A percentile compares a stretch with the other conserved stretches of the same genome.
These are phyloP conservation scores for Rhineura floridana DNA, from an alignment of 2,113 vertebrate species.

Conservation along the genomic window DNA sequence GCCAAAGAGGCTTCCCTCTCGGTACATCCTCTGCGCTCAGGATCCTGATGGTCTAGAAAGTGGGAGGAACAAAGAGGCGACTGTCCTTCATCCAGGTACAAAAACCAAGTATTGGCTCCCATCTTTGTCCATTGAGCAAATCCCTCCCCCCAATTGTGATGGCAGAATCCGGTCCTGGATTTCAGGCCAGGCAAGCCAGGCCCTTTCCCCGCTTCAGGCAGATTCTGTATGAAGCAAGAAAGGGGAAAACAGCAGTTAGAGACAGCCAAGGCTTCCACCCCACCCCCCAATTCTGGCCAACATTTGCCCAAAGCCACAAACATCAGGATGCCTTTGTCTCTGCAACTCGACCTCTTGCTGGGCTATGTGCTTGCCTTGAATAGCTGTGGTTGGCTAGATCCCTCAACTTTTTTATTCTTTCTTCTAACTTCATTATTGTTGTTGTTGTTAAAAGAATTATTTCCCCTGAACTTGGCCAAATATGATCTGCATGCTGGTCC, in stretches of 20 bases:
- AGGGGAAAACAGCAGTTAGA: background rate
- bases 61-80: rapidly evolving
- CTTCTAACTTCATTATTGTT: too few species aligned
- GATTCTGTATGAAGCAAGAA: background rate
- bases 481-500: background rate
- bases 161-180: background rate
- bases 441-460: background rate
- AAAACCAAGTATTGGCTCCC: rapidly evolving
- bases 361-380: background rate
- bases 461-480: background rate
- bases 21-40: background rate
- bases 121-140: rapidly evolving
- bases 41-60: background rate
- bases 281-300: background rate
- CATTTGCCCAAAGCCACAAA: background rate
- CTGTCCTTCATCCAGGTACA: rapidly evolving
- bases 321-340: background rate
- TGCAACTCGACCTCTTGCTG: background rate
- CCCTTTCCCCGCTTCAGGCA: background rate
- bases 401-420: background rate
- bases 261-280: background rate
- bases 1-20: too few species aligned
- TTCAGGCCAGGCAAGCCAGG: background rate
- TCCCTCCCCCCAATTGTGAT: rapidly evolving
- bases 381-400: background rate